Base-by-base conservation (phyloP, 2,797 vertebrate species). In the Melanotaenia maccullochi region DNA sequence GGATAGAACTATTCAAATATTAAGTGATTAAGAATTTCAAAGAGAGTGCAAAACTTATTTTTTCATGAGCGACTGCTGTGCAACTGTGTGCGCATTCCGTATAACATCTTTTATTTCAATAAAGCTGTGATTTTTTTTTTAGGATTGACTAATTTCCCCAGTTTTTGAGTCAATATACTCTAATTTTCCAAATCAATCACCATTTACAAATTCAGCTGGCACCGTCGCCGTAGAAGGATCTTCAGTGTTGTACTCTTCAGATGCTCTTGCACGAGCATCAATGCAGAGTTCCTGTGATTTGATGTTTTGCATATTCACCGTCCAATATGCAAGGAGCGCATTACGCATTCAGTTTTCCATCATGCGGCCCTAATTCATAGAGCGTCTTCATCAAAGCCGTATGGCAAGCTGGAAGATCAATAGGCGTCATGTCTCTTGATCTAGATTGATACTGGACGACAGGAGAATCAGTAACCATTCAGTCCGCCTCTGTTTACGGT, bases 401-500 rank as follows among this genome's bases (percentile, higher is more conserved):
- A 20, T n/a, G 75, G 79, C 76, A 68, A 66, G 82, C 85, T 67
- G 73, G 60, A 40, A 75, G 86, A 90, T 91, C 84, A 89, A 86
- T 90, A 83, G 73, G 25, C 59, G 57, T 62, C 75, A 69, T 74
- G 77, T 82, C 73, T 86, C 70, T 64, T 79, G 87, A 89, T 85
- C 80, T 67, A 71, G 85, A 92, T 89, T 87, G 88, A 90, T 88
- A 81, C 75, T 6, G 71, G 79, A 78, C 62, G 80, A 80, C 75
- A 65, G 81, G 63, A 77, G 75, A 85, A 90, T 89, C 85, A 40
- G 84, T 87, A 89, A 88, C 90, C 85, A 90, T 88, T 84, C 82
- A 40, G 71, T 77, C 60, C 20, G 56, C 61, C 73, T 82, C 76
- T 89, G 86, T 91, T 91, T 91, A 87, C 82, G 80, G 84, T 87